These are phyloP conservation scores for Galerucella nymphaeae DNA, from an alignment of 2,888 invertebrate genomes.

Conservation along the genomic window DNA sequence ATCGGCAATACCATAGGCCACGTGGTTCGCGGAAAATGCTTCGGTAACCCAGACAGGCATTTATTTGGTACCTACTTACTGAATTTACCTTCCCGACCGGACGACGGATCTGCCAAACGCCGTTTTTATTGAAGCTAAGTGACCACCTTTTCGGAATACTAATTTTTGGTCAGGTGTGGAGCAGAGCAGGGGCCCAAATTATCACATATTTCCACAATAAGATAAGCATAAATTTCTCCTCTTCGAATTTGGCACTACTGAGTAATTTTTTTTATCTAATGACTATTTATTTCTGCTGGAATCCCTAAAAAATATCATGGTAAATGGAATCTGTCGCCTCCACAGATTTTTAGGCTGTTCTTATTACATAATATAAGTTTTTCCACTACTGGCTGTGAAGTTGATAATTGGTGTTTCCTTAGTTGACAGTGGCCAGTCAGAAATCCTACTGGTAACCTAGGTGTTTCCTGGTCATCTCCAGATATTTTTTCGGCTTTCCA, in stretches of 20 bases:
- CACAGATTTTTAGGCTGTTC: too few relatives aligned
- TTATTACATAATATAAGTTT: too few relatives aligned
- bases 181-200: not conserved
- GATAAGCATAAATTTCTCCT: not conserved
- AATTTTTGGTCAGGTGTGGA: constrained; percentile 44
- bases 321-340: too few relatives aligned
- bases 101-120: constrained; percentile 27
- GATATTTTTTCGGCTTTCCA: too few relatives aligned
- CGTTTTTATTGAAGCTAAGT: constrained; percentile 52
- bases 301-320: too few relatives aligned
- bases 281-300: not conserved
- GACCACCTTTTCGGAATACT: constrained; percentile 55
- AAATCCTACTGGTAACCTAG: too few relatives aligned
- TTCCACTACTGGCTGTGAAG: too few relatives aligned
- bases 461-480: too few relatives aligned
- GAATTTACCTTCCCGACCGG: constrained; percentile 39
- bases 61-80: constrained; percentile 41
- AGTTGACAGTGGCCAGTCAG: too few relatives aligned
- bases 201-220: not conserved
- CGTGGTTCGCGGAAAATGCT: constrained; percentile 56
- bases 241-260: not conserved
- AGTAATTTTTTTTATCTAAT: not conserved
- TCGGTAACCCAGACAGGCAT: constrained; percentile 57
- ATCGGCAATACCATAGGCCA: constrained; percentile 54
- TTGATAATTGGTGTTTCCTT: too few relatives aligned